Evolutionary conservation across 1,140 invertebrate genomes (phyloP).

Genomic region (Aphidius ervi): DNA sequence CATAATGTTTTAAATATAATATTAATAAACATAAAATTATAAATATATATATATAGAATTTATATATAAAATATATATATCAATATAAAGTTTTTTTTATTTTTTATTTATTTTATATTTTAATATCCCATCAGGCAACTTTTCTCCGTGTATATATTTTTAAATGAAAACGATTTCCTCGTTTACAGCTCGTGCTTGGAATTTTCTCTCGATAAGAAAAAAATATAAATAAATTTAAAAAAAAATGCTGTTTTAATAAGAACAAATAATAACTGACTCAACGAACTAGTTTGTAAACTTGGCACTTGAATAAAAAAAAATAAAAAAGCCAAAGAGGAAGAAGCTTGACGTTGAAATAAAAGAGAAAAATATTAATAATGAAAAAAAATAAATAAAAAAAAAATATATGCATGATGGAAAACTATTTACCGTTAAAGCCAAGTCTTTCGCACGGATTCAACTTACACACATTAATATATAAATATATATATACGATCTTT

Average conservation of each 20-base stretch:
- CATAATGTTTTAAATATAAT: neutral
- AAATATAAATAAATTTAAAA: too few species aligned
- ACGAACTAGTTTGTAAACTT: constrained; percentile 16
- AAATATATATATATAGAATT: too few species aligned
- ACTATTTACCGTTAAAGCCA: constrained; percentile 15
- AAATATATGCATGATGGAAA: neutral
- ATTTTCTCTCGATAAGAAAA: too few species aligned
- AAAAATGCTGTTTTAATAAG: too few species aligned
- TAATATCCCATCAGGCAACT: too few species aligned
- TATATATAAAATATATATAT: too few species aligned
- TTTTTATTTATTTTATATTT: too few species aligned
- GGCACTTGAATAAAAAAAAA: neutral
- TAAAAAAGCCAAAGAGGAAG: neutral
- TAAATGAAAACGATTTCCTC: too few species aligned
- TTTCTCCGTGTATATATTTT: too few species aligned
- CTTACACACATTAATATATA: neutral
- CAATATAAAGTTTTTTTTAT: too few species aligned
- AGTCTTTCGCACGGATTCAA: constrained; percentile 13
- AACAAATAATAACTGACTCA: constrained; percentile 18
- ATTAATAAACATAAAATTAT: neutral
- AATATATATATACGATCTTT: constrained; percentile 3
- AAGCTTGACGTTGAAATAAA: constrained; percentile 5
- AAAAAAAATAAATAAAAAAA: neutral
- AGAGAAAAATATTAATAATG: constrained; percentile 11
- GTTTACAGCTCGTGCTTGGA: too few species aligned